These are phyloP conservation scores for Eospalax fontanierii DNA, from an alignment of 2,797 vertebrate genomes.

Conservation along the genomic window DNA sequence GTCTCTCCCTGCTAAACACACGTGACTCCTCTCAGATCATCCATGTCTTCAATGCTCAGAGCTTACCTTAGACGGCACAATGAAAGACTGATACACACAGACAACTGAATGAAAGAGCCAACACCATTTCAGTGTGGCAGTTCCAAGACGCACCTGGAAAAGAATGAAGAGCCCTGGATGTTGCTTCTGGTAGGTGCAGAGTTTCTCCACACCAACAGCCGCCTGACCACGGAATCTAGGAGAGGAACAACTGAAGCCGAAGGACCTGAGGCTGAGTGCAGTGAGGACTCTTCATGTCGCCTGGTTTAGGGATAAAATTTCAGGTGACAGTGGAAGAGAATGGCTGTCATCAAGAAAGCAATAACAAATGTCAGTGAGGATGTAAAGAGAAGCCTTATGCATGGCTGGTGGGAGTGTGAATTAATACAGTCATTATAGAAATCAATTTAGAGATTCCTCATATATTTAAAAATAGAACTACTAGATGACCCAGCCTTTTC, in stretches of 20 bases:
- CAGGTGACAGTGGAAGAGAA: not conserved
- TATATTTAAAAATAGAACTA: too few relatives aligned
- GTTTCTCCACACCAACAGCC: not conserved
- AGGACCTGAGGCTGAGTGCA: not conserved
- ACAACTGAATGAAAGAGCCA: not conserved
- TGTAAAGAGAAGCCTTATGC: too few relatives aligned
- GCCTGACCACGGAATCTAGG: not conserved
- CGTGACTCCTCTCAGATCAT: not conserved
- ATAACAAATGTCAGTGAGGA: too few relatives aligned
- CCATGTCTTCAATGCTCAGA: not conserved
- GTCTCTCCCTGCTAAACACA: not conserved
- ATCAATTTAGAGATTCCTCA: too few relatives aligned
- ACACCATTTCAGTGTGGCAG: not conserved
- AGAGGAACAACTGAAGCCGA: not conserved
- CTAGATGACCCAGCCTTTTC: too few relatives aligned
- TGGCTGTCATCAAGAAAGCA: too few relatives aligned
- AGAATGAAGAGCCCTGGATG: not conserved
- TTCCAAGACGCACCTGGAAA: not conserved
- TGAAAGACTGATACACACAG: not conserved
- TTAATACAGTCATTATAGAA: too few relatives aligned
- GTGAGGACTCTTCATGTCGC: not conserved
- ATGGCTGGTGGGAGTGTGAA: too few relatives aligned
- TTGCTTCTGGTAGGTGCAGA: not conserved
- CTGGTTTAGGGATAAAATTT: not conserved
- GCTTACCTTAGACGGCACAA: not conserved